Percentiles rank a stretch among this genome's conserved stretches.
Evolutionary conservation across 2,113 vertebrate species (phyloP).

Genomic region (Leptocoma aspasia): DNA sequence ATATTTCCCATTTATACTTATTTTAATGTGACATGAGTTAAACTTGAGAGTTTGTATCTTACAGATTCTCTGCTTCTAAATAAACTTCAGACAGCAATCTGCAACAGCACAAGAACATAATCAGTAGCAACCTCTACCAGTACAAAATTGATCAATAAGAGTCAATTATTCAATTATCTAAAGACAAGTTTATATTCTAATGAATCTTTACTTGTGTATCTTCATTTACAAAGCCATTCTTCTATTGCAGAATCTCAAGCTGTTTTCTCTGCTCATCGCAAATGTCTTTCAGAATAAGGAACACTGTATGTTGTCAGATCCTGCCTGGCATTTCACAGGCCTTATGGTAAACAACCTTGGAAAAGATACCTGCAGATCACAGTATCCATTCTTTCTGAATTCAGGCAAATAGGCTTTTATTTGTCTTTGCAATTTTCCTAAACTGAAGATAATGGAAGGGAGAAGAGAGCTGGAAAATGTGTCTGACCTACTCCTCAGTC

Average conservation of each 20-base stretch:
- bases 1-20: not conserved
- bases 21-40: not conserved
- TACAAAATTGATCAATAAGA: not conserved
- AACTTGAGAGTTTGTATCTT: not conserved
- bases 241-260: not conserved
- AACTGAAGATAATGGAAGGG: not conserved
- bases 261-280: not conserved
- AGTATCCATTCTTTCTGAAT: not conserved
- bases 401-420: not conserved
- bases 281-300: not conserved
- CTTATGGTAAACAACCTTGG: not conserved
- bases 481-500: not conserved
- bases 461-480: not conserved
- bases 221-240: not conserved
- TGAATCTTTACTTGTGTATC: not conserved
- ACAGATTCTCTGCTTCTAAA: not conserved
- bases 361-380: not conserved
- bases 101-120: not conserved
- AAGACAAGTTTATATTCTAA: not conserved
- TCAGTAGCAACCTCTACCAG: not conserved
- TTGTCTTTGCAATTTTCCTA: not conserved
- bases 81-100: not conserved
- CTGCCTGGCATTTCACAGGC: not conserved
- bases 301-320: not conserved
- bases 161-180: not conserved